These are phyloP conservation scores for Nebria brevicollis DNA, from an alignment of 2,888 invertebrate species.

Conservation along the genomic window DNA sequence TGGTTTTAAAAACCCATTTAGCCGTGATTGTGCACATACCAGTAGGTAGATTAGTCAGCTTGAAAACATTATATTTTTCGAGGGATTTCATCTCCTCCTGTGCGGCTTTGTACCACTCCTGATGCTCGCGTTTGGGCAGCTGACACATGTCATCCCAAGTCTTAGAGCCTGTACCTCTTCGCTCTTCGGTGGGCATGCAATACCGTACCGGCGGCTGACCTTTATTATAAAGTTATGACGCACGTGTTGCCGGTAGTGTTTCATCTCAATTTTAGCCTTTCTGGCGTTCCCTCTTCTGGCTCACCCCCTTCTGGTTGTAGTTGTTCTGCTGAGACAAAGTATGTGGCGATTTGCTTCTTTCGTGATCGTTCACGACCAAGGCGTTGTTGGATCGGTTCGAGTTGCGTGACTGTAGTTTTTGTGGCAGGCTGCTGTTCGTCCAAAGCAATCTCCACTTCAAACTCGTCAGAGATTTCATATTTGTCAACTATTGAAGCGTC, in stretches of 20 bases:
- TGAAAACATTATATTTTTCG: neutral
- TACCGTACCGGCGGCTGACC: too few relatives aligned
- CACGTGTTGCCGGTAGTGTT: too few relatives aligned
- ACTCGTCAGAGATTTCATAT: neutral
- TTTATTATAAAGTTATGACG: too few relatives aligned
- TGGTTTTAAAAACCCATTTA: slow-evolving; percentile 51
- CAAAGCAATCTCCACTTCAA: neutral
- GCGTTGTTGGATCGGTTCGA: too few relatives aligned
- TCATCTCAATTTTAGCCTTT: too few relatives aligned
- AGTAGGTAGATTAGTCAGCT: slow-evolving; percentile 14
- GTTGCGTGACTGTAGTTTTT: too few relatives aligned
- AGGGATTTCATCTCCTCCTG: neutral
- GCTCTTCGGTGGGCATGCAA: neutral
- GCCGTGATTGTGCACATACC: slow-evolving; percentile 33
- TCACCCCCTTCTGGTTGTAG: too few relatives aligned
- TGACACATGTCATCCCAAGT: neutral
- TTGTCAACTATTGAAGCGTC: slow-evolving; percentile 22
- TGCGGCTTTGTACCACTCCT: too few relatives aligned
- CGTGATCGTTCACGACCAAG: too few relatives aligned
- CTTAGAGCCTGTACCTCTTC: neutral
- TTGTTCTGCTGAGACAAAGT: too few relatives aligned
- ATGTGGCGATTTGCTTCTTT: neutral
- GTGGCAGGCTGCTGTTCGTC: neutral
- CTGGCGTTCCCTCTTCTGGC: too few relatives aligned
- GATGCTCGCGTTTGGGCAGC: slow-evolving; percentile 5